phyloP scores from a whole-genome alignment of 1,140 invertebrate genomes.

The Onthophagus taurus region DNA sequence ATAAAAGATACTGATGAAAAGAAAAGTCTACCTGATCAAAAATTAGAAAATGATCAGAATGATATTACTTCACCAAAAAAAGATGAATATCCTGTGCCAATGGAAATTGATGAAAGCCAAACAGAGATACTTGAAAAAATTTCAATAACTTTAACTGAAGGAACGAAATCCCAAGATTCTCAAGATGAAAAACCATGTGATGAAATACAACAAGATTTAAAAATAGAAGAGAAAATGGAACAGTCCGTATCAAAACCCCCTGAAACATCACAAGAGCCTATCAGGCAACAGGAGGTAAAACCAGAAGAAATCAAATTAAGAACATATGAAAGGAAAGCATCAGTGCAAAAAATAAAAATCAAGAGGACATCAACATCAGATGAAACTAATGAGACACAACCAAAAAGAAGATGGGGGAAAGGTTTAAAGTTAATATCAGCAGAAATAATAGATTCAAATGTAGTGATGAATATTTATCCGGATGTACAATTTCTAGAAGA shows the following conservation, averaged over 20 bases:
- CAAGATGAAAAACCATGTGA: too few relatives aligned
- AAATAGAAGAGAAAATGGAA: too few relatives aligned
- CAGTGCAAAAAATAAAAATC: neutral
- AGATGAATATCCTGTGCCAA: constrained; percentile 8
- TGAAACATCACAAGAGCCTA: neutral
- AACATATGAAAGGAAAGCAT: too few relatives aligned
- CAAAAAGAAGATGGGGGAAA: constrained; percentile 13
- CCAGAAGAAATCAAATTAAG: too few relatives aligned
- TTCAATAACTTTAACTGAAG: too few relatives aligned
- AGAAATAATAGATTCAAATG: constrained; percentile 20
- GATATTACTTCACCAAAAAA: neutral
- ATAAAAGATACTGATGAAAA: constrained; percentile 16
- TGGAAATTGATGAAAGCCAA: constrained; percentile 9
- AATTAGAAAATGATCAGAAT: constrained; percentile 9
- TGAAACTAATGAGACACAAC: too few relatives aligned
- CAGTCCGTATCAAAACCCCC: too few relatives aligned
- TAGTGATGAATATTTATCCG: constrained; percentile 23
- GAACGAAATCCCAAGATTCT: neutral
- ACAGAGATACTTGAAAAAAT: too few relatives aligned
- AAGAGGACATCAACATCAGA: too few relatives aligned
- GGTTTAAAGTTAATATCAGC: constrained; percentile 6
- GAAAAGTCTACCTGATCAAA: neutral
- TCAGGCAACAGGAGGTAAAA: too few relatives aligned
- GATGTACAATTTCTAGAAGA: constrained; percentile 26
- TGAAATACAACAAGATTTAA: too few relatives aligned